Base-by-base conservation (phyloP, 1,140 invertebrate genomes). In the Heliconius eleuchia region DNA sequence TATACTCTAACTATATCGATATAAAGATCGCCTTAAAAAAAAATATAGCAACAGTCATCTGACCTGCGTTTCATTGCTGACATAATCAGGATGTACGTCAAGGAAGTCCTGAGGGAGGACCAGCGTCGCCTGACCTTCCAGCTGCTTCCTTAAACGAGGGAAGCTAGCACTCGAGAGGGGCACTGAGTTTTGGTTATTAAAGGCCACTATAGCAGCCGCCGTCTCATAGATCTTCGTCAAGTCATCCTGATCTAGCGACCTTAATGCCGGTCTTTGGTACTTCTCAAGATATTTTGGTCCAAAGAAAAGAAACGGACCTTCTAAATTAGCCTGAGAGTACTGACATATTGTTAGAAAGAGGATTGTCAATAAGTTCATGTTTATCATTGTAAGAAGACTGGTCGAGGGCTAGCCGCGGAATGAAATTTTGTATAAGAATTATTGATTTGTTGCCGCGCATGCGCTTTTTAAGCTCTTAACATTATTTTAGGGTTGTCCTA, bases 271-370 rank as follows among this genome's bases (percentile, higher is more conserved):
- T 57, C 94, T 82, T 55, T 92, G 90, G 74, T 95, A 93, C 34
- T 87, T 87, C 30, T 91, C 86, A 0, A 96, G 85, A 13, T 92
- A 92, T 46, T 94, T 91, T 13, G 94, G 95, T 19, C 95, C 95
- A 90, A 95, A 96, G 80, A 96, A 94, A 5, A 96, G 77, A 83
- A 95, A 96, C 0, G 95, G 95, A 2, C 95, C 95, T 83, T 95
- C 93, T 8, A 95, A 74, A 85, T 95, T 95, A 50, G 85, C 93
- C 3, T 86, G 70, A 11, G 85, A 84, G 42, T 82, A 46, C 76
- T 73, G 73, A 74, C 80, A 83, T 74, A 88, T 60, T 50, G 82
- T 75, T 66, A 79, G 2, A 60, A 77, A 46, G 37, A 76, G 34
- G 6, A 79, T 16, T 34, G 77, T 73, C 78, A 66, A 23, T 70